Base-by-base conservation (phyloP, 30 jellyfish, hydroid and myxozoan genomes). In the Nemopilema nomurai region DNA sequence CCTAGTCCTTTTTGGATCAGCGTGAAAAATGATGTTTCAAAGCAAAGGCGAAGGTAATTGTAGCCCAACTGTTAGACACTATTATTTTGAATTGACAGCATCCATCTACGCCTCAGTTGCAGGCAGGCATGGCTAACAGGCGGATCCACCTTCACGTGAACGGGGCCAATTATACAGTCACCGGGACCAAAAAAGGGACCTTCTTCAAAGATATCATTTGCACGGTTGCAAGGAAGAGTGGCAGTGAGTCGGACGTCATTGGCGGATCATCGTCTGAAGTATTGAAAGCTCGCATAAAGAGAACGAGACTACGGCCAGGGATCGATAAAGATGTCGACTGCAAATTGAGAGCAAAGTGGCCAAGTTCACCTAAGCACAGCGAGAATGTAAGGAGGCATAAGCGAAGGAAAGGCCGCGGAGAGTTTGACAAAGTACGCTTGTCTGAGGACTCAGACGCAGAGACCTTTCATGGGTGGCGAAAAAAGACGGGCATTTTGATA, bases 151-250 rank as follows among this genome's bases (percentile, higher is more conserved):
- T 83, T 26, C 82, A 71, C 41, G 96, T 91, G 66, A 91, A 91
- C 81, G 98, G 98, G 20, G 25, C 72, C 33, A 91, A 81, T 52
- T 91, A 91, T 67, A 76, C 32, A 6, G 74, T 91, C 26, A 76
- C 96, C 49, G 98, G 98, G 22, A 82, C 82, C 21, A 74, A 85
- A 68, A 81, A 87, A 28, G 82, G 79, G 19, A 86, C 91, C 18
- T 81, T 96, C n/a, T 87, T 83, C 33, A 91, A 91, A 70, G 98
- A 87, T 70, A 51, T 91, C 24, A 87, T 91, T 22, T 91, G 98
- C 77, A 94, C 94, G 52, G 75, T 91, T 13, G 98, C 98, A 6
- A 90, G 83, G 77, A 79, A 66, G 31, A 19, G 18, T 24, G 63
- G 13, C 57, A 3, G 9, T 41, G 57, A 41, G 13, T 3, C 57